Evolutionary conservation across 2,113 vertebrate genomes (phyloP), one percentile per base, ranked within the genome.

Genomic region (Tamias sibiricus): DNA sequence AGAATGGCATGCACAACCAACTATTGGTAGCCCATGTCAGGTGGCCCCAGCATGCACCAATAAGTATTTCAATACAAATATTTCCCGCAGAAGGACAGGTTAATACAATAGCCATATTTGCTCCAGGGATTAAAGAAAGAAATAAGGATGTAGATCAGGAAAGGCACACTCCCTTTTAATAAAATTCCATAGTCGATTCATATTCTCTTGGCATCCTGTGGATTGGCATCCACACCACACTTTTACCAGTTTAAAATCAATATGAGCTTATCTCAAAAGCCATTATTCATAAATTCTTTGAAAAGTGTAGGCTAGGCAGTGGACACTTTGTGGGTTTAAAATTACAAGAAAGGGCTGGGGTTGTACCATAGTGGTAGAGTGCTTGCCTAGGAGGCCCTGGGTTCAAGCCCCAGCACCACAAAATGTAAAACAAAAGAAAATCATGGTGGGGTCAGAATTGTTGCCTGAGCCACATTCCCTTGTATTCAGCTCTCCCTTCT

Each of bases 211-310:
- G 8, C 28, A 49, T 84, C 35, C 47, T 76, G 22, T 90, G 54
- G 57, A 64, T 54, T 40, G 42, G 47, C 64, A 12, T 22, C 37
- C 62, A 66, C 19, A 66, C 44, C 32, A 76, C 6, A n/a, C 35
- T 94, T 92, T 76, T 22, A 89, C 35, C 30, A 47, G 8, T 76
- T 91, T 40, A 93, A 87, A 91, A 91, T 37, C 54, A 59, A 20
- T 19, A 68, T 57, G 30, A 91, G n/a, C 54, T 82, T 54, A 10
- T 49, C 26, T 80, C 30, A 57, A 47, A 92, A 85, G 44, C 49
- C 20, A 81, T 44, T 37, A 20, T 68, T 90, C 32, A 7, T 62
- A 35, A 59, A 13, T 77, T 90, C 24, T 79, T 82, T 80, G 26
- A 77, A 89, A 91, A 92, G 44, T 42, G 54, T 32, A 52, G 11